Conservation (phyloP, 2,797 vertebrate species). For the Clamator glandarius region DNA sequence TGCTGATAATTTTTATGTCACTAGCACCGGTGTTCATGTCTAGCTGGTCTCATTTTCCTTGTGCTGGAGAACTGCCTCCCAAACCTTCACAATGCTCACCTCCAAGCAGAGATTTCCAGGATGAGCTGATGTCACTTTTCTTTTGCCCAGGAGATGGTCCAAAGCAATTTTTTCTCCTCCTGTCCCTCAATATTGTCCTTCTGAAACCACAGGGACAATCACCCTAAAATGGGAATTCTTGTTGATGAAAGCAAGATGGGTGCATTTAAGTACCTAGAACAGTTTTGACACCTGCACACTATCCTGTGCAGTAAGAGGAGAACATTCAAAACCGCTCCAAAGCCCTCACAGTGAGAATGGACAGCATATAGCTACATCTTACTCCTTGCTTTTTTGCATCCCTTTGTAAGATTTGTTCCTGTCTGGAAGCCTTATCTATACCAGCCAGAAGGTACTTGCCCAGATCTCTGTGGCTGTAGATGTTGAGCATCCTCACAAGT, state of each 20-base stretch:
- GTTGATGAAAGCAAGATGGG: fast-evolving
- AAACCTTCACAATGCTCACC: background rate
- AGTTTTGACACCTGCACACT: background rate
- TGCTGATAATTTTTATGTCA: background rate
- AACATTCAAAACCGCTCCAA: background rate
- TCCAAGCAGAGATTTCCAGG: background rate
- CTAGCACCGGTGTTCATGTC: background rate
- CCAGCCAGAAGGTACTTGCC: background rate
- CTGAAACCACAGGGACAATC: background rate
- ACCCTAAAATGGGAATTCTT: background rate
- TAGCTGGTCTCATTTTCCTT: background rate
- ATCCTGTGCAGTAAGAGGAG: background rate
- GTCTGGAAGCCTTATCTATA: background rate
- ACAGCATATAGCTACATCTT: background rate
- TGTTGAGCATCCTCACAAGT: background rate
- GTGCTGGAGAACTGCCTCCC: background rate
- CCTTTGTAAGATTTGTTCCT: background rate
- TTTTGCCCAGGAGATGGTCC: background rate
- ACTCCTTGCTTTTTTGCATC: background rate
- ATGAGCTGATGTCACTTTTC: background rate
- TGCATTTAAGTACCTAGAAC: background rate
- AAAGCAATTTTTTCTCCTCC: background rate
- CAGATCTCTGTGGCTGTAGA: background rate
- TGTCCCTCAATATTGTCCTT: too few species aligned
- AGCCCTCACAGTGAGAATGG: background rate